These are phyloP conservation scores for Monochamus saltuarius DNA, from an alignment of 1,140 invertebrate genomes.

Conservation along the genomic window DNA sequence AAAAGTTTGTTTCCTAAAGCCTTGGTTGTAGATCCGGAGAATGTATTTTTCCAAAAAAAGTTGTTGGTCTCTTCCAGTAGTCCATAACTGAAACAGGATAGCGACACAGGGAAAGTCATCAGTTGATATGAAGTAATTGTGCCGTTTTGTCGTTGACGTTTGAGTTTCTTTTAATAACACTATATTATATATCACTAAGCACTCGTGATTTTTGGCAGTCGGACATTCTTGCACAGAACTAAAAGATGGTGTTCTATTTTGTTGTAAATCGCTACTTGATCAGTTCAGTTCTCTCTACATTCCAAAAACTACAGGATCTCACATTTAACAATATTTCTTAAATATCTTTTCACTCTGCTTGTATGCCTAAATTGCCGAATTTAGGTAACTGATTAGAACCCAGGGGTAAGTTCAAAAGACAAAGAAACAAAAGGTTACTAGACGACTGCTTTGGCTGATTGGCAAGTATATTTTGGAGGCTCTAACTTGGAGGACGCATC, in stretches of 20 bases:
- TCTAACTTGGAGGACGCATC: background rate
- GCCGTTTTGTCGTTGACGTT: slow-evolving; percentile 43
- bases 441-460: slow-evolving; percentile 42
- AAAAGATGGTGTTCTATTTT: slow-evolving; percentile 40
- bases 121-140: slow-evolving; percentile 47
- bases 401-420: slow-evolving; percentile 2
- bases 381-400: slow-evolving; percentile 7
- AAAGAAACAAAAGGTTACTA: slow-evolving; percentile 9
- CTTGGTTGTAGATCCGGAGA: no score
- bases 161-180: slow-evolving; percentile 39
- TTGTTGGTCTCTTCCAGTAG: no score
- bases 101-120: slow-evolving; percentile 37
- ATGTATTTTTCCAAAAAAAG: no score
- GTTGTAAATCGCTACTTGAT: slow-evolving; percentile 19
- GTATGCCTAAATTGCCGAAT: slow-evolving; percentile 25
- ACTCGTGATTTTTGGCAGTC: slow-evolving; percentile 46
- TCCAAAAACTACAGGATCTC: slow-evolving; percentile 46
- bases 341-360: slow-evolving; percentile 37
- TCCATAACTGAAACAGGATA: slow-evolving; percentile 16
- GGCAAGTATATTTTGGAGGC: slow-evolving; percentile 34
- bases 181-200: slow-evolving; percentile 44
- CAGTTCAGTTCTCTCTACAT: slow-evolving; percentile 37
- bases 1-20: no score
- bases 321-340: slow-evolving; percentile 43
- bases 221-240: slow-evolving; percentile 44